Evolutionary conservation across 2,888 invertebrate species (phyloP).

Genomic region (Fragum sueziense): DNA sequence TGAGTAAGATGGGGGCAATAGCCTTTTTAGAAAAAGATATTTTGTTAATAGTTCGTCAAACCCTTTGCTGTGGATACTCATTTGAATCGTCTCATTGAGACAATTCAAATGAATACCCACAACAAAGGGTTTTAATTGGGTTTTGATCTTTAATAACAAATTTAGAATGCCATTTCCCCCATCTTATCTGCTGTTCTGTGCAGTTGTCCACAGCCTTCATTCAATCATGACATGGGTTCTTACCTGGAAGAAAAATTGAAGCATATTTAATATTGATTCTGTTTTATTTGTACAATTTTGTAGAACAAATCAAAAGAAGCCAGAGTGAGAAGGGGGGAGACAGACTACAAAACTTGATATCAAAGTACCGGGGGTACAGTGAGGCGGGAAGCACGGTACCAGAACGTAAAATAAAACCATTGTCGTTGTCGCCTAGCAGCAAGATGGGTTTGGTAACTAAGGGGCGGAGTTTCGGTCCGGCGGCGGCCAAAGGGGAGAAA

Average conservation of each 20-base stretch:
- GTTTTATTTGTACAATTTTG: neutral
- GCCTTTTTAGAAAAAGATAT: too few relatives aligned
- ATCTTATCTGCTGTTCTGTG: neutral
- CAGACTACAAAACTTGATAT: conserved; percentile 73
- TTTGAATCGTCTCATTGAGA: too few relatives aligned
- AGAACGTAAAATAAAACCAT: conserved; percentile 66
- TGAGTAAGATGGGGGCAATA: too few relatives aligned
- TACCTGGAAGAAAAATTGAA: too few relatives aligned
- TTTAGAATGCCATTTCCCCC: too few relatives aligned
- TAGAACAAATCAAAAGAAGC: conserved; percentile 63
- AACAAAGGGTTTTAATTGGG: neutral
- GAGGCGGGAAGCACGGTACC: conserved; percentile 57
- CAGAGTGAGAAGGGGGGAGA: conserved; percentile 69
- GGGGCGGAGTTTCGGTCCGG: conserved; percentile 68
- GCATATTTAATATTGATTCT: neutral
- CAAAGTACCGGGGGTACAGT: conserved; percentile 75
- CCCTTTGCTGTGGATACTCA: too few relatives aligned
- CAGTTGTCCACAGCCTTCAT: too few relatives aligned
- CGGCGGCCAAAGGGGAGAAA: conserved; percentile 64
- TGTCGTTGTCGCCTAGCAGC: conserved; percentile 61
- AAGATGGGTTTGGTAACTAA: conserved; percentile 70
- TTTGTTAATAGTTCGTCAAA: too few relatives aligned
- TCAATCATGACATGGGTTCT: too few relatives aligned
- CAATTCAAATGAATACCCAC: neutral
- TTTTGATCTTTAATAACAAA: too few relatives aligned